phyloP scores from a whole-genome alignment of 2,113 vertebrate species.

The Seriola dumerili region DNA sequence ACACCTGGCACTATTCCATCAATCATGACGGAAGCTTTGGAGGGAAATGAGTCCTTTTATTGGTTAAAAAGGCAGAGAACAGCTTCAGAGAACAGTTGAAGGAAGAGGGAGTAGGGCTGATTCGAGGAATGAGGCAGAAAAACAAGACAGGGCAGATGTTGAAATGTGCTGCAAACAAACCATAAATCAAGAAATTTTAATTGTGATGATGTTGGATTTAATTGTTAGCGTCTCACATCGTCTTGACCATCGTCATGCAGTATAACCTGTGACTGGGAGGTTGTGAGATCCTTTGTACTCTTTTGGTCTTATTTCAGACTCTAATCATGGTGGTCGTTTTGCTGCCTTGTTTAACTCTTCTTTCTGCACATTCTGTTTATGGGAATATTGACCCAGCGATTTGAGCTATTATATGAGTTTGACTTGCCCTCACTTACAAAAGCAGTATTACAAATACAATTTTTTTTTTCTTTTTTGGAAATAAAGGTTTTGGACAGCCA shows the following conservation, averaged over 20 bases:
- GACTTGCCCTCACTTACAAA: slow-evolving; percentile 65
- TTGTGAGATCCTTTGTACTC: slow-evolving; percentile 66
- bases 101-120: slow-evolving; percentile 26
- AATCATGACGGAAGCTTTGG: slow-evolving; percentile 56
- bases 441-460: slow-evolving; percentile 59
- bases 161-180: slow-evolving; percentile 54
- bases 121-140: slow-evolving; percentile 21
- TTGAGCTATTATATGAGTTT: slow-evolving; percentile 60
- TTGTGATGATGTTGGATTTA: slow-evolving; percentile 59
- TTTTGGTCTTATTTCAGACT: slow-evolving; percentile 68
- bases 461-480: slow-evolving; percentile 53
- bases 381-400: slow-evolving; percentile 52
- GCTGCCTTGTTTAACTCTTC: slow-evolving; percentile 55
- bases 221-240: slow-evolving; percentile 64
- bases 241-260: slow-evolving; percentile 66
- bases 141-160: slow-evolving; percentile 21
- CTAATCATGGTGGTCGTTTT: slow-evolving; percentile 64
- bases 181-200: slow-evolving; percentile 51
- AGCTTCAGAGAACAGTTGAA: slow-evolving; percentile 50
- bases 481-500: slow-evolving; percentile 69
- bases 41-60: slow-evolving; percentile 57
- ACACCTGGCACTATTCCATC: slow-evolving; percentile 56
- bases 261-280: slow-evolving; percentile 52
- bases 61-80: slow-evolving; percentile 75
- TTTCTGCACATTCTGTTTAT: slow-evolving; percentile 62